These are phyloP conservation scores for Leptinotarsa defecta DNA, from an alignment of 1,140 invertebrate genomes.

Conservation along the genomic window DNA sequence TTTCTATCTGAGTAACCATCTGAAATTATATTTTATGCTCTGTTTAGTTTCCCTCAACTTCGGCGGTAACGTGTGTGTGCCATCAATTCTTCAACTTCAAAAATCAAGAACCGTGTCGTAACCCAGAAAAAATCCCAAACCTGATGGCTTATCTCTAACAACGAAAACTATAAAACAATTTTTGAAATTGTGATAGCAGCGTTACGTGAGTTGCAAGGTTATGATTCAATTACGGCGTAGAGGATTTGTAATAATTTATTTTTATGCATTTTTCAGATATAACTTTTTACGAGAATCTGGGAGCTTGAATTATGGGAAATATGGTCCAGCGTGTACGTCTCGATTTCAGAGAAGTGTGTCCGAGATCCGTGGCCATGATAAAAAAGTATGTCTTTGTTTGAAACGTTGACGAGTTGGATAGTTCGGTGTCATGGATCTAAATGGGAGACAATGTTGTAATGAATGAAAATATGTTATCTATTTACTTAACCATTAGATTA, in stretches of 20 bases:
- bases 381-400: background rate
- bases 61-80: too few species aligned
- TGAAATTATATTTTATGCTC: too few species aligned
- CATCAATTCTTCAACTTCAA: background rate
- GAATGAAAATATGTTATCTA: too few species aligned
- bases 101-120: conserved; percentile 1
- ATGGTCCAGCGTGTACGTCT: conserved; percentile 3
- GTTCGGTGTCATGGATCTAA: background rate
- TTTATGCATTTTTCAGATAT: conserved; percentile 29
- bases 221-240: conserved; percentile 38
- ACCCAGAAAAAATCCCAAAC: background rate
- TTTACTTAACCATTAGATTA: too few species aligned
- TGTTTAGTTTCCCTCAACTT: too few species aligned
- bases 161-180: conserved; percentile 33
- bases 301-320: conserved; percentile 22
- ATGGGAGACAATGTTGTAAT: background rate
- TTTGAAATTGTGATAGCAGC: conserved; percentile 38
- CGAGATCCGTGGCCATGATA: conserved; percentile 33
- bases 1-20: too few species aligned
- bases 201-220: conserved; percentile 38
- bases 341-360: conserved; percentile 31
- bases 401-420: background rate
- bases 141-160: background rate
- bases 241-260: conserved; percentile 25
- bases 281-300: conserved; percentile 17